Evolutionary conservation across 2,797 vertebrate species (phyloP).

Genomic region (Sarcophilus harrisii): DNA sequence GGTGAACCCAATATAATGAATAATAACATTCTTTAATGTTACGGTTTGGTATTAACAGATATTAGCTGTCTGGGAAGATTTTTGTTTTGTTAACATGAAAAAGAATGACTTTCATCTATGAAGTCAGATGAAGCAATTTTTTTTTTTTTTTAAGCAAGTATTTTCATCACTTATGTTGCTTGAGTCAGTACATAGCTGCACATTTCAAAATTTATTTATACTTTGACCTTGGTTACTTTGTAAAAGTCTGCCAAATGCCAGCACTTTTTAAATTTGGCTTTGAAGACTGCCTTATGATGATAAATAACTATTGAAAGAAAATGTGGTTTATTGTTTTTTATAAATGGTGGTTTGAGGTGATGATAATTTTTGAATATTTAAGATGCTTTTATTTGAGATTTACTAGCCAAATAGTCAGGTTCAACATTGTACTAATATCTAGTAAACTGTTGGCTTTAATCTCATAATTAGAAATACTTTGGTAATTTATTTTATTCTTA

Average conservation of each 20-base stretch:
- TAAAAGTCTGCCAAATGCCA: conserved; percentile 57
- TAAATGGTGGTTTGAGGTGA: conserved; percentile 58
- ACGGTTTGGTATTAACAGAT: conserved; percentile 34
- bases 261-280: conserved; percentile 68
- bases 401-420: conserved; percentile 48
- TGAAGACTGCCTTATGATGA: conserved; percentile 48
- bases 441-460: conserved; percentile 48
- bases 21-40: conserved; percentile 30
- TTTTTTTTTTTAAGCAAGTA: background rate
- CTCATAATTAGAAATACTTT: conserved; percentile 53
- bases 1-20: background rate
- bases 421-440: conserved; percentile 34
- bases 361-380: conserved; percentile 65
- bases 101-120: conserved; percentile 22
- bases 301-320: conserved; percentile 57
- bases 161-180: conserved; percentile 31
- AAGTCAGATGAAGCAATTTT: conserved; percentile 2
- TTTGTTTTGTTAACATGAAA: conserved; percentile 50
- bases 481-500: conserved; percentile 34
- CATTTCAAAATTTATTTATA: conserved; percentile 63
- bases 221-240: conserved; percentile 70
- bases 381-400: conserved; percentile 55
- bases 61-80: background rate
- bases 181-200: conserved; percentile 33
- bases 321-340: conserved; percentile 67